phyloP scores from a whole-genome alignment of 23 tunicate species.

The Halocynthia roretzi region DNA sequence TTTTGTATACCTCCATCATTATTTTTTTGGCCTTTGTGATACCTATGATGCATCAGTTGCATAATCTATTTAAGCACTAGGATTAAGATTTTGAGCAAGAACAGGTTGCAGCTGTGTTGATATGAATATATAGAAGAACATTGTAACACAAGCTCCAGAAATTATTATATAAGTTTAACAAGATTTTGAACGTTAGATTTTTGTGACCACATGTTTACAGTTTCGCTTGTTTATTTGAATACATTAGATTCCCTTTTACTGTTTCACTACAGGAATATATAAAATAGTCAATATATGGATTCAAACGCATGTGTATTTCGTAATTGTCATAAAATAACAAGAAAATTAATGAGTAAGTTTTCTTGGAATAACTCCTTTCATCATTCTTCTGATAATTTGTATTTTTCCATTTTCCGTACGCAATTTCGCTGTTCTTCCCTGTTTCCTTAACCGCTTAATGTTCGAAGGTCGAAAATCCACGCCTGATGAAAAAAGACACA shows the following conservation, averaged over 20 bases:
- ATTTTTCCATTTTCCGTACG: conserved; percentile 31
- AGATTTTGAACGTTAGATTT: too few species aligned
- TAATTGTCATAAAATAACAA: not conserved
- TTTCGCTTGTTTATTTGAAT: not conserved
- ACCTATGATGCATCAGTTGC: too few species aligned
- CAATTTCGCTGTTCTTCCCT: conserved; percentile 36
- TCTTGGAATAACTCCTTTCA: conserved; percentile 40
- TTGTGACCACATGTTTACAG: too few species aligned
- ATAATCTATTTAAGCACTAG: too few species aligned
- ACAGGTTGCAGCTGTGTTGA: too few species aligned
- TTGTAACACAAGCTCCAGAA: too few species aligned
- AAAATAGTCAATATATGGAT: not conserved
- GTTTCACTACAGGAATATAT: not conserved
- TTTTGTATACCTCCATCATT: too few species aligned
- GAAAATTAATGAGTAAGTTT: conserved; percentile 35
- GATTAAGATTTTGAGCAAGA: too few species aligned
- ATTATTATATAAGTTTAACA: too few species aligned
- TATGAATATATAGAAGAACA: too few species aligned
- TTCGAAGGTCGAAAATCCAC: conserved; percentile 34
- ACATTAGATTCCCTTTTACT: not conserved
- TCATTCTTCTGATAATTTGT: conserved; percentile 50
- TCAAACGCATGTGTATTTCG: not conserved
- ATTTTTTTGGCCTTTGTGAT: too few species aligned
- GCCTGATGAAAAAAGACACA: conserved; percentile 5
- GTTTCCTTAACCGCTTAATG: conserved; percentile 33